These are phyloP conservation scores for Monoplex corrugatus DNA, from an alignment of 2,888 invertebrate species.

Conservation along the genomic window DNA sequence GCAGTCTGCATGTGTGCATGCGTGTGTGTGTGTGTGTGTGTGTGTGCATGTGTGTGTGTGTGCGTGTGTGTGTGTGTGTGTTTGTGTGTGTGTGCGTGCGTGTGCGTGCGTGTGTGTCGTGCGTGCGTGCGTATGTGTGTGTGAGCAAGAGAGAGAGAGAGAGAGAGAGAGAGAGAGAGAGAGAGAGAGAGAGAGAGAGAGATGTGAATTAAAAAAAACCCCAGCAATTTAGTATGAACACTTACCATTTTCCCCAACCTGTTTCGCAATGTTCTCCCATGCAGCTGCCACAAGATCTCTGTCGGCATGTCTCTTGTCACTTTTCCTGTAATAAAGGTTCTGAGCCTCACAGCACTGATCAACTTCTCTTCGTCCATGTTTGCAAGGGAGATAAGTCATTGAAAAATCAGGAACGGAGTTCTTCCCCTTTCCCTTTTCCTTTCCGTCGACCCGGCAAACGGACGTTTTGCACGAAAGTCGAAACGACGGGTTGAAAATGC, in stretches of 20 bases:
- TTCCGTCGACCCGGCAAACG: conserved; percentile 13
- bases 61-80: conserved; percentile 21
- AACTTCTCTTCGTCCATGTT: conserved; percentile 4
- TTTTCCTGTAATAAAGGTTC: conserved; percentile 7
- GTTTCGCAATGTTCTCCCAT: too few relatives aligned
- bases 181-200: too few relatives aligned
- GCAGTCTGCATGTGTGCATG: background rate
- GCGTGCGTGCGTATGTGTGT: too few relatives aligned
- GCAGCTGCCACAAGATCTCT: too few relatives aligned
- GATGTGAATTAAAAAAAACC: background rate
- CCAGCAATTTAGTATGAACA: background rate
- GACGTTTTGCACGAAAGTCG: conserved; percentile 13
- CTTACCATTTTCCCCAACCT: too few relatives aligned
- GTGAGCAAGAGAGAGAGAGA: too few relatives aligned
- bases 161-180: too few relatives aligned
- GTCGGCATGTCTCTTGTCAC: too few relatives aligned
- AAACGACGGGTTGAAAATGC: conserved; percentile 6
- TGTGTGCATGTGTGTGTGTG: background rate
- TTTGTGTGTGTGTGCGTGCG: too few relatives aligned
- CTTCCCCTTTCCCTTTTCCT: conserved; percentile 7
- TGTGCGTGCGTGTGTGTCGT: background rate
- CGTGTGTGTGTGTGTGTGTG: background rate
- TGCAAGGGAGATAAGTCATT: conserved; percentile 13
- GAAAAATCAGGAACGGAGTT: background rate
- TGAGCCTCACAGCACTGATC: conserved; percentile 13